phyloP scores from a whole-genome alignment of 1,140 invertebrate species.

The Nasonia vitripennis region DNA sequence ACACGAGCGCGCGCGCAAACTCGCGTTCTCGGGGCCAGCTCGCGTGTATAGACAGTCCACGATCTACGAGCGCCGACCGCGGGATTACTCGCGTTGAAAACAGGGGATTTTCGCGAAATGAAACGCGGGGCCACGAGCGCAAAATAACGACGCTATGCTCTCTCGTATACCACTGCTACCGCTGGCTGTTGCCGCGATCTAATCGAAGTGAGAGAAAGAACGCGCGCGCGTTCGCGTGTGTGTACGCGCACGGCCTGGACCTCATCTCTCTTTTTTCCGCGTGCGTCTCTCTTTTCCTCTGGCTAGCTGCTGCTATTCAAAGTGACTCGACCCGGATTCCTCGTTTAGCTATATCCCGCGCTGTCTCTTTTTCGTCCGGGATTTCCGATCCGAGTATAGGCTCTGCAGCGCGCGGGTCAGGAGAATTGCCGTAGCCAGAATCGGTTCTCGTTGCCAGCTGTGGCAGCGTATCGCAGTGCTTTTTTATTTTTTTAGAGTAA shows the following conservation, averaged over 20 bases:
- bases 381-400: slow-evolving; percentile 20
- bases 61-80: not conserved
- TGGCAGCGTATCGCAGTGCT: not conserved
- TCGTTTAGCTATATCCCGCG: too few species aligned
- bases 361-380: not conserved
- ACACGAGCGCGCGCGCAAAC: not conserved
- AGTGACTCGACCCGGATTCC: slow-evolving; percentile 22
- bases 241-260: not conserved
- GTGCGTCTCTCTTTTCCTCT: not conserved
- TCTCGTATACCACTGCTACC: not conserved
- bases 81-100: slow-evolving; percentile 11
- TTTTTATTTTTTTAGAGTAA: not conserved
- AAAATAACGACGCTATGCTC: not conserved
- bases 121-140: not conserved
- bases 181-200: not conserved
- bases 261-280: not conserved
- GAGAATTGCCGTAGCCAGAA: not conserved
- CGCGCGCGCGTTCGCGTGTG: not conserved
- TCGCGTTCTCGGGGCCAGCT: not conserved
- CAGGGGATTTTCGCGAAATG: slow-evolving; percentile 28
- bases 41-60: not conserved
- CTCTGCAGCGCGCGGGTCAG: not conserved
- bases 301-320: slow-evolving; percentile 1
- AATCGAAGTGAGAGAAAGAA: not conserved
- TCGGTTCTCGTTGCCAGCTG: not conserved